Evolutionary conservation across 2,888 invertebrate species (phyloP), one percentile per base, ranked within the genome.

Genomic region (Cheilosia pagana): DNA sequence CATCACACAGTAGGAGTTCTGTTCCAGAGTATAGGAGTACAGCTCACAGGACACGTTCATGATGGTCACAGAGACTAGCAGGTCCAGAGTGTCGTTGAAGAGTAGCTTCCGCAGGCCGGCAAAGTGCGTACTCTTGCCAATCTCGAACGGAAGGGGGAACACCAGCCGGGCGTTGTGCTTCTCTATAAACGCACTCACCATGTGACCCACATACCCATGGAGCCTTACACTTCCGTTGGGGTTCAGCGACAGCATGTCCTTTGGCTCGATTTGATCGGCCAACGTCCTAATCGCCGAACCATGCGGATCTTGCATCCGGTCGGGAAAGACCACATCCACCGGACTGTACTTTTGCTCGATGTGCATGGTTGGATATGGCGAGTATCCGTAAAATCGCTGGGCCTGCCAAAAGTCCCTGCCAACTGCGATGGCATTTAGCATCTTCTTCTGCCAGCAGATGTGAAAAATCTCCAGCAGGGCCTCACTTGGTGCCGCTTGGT

Each of bases 181-280:
- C 16, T 19, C 7, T n/a, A 35, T 6, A 19, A 68, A 76, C 21
- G 52, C 31, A 19, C 19, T 59, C 14, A 67, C 31, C 2, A 68
- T 25, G 6, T 53, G 68, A 1, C 76, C 67, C 4, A 68, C 68
- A 21, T 75, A 75, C 0, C 75, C 75, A 3, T 41, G 59, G 14
- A 76, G 52, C 3, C 45, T 21, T 6, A 76, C 1, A 0, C 31
- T 21, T 4, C 76, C 76, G 39, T 67, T 23, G 2, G 23, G 31
- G 0, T 35, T 45, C 2, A 3, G 5, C 3, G n/a, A 7, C 5
- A 76, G 2, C 76, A 76, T 76, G n/a, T 60, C 10, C 3, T 12
- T 12, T 4, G 76, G 76, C 7, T 52, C 76, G 10, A 68, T 68
- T 45, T 76, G 76, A 45, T 76, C 76, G 4, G 76, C 68, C 10